Percentiles rank a stretch among this genome's conserved stretches.
These are phyloP conservation scores for Edolisoma coerulescens DNA, from an alignment of 2,113 vertebrate species.

Conservation along the genomic window DNA sequence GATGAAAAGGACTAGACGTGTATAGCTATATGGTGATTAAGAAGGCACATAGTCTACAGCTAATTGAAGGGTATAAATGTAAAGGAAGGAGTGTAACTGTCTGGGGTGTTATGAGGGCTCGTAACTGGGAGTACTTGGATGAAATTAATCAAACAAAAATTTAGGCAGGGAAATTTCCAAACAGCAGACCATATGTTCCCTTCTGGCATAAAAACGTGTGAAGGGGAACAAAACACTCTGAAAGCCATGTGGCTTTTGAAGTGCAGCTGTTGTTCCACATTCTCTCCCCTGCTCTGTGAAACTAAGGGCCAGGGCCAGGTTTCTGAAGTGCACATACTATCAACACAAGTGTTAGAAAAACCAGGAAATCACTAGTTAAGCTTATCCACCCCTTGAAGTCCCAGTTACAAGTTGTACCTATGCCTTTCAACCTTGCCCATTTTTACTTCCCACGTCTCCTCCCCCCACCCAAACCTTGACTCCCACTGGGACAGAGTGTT, in stretches of 20 bases:
- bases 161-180: slow-evolving; percentile 60
- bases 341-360: slow-evolving; percentile 42
- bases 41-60: neutral
- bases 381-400: slow-evolving; percentile 46
- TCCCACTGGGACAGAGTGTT: neutral
- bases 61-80: slow-evolving; percentile 42
- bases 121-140: slow-evolving; percentile 53
- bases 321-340: slow-evolving; percentile 37
- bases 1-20: slow-evolving; percentile 6
- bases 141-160: slow-evolving; percentile 66
- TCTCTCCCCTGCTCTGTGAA: slow-evolving; percentile 32
- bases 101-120: slow-evolving; percentile 30
- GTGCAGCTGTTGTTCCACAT: slow-evolving; percentile 63
- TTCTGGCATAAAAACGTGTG: slow-evolving; percentile 59
- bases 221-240: slow-evolving; percentile 49
- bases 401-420: slow-evolving; percentile 17
- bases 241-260: slow-evolving; percentile 63
- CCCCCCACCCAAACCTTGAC: neutral
- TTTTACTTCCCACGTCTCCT: neutral
- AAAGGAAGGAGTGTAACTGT: slow-evolving; percentile 20
- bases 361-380: slow-evolving; percentile 42
- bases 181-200: slow-evolving; percentile 54
- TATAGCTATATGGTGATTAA: slow-evolving; percentile 4
- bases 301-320: slow-evolving; percentile 27
- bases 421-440: slow-evolving; percentile 1